Percentiles rank a stretch among this genome's conserved stretches.
Evolutionary conservation across 2,888 invertebrate species (phyloP).

Genomic region (Eilema griseolum): DNA sequence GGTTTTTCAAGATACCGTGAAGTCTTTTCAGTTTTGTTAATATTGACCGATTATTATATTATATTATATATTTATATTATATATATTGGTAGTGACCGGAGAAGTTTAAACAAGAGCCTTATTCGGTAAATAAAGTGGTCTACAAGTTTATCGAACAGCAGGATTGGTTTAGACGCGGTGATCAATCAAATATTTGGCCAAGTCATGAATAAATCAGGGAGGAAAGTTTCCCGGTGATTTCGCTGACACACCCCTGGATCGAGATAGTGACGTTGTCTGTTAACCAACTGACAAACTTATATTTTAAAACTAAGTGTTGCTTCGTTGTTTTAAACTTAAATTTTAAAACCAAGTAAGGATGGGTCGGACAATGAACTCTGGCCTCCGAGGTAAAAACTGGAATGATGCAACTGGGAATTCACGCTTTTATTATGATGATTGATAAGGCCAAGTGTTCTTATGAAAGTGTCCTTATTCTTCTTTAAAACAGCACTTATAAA

Average conservation of each 20-base stretch:
- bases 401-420: too few species aligned
- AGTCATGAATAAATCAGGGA: conserved; percentile 81
- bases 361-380: too few species aligned
- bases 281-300: conserved; percentile 41
- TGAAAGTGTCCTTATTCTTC: too few species aligned
- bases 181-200: conserved; percentile 85
- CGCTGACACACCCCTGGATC: conserved; percentile 51
- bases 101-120: conserved; percentile 76
- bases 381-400: too few species aligned
- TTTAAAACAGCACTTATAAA: too few species aligned
- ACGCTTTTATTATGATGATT: too few species aligned
- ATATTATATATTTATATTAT: too few species aligned
- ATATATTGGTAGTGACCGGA: too few species aligned
- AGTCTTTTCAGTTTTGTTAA: conserved; percentile 60
- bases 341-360: background rate
- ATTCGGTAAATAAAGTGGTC: conserved; percentile 80
- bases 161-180: conserved; percentile 78
- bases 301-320: conserved; percentile 20
- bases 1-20: conserved; percentile 62
- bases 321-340: background rate
- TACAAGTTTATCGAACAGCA: conserved; percentile 77
- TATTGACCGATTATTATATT: conserved; percentile 7
- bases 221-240: conserved; percentile 58
- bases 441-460: too few species aligned
- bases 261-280: conserved; percentile 42